These are phyloP conservation scores for Dasyurus viverrinus DNA, from an alignment of 2,113 vertebrate genomes.

Conservation along the genomic window DNA sequence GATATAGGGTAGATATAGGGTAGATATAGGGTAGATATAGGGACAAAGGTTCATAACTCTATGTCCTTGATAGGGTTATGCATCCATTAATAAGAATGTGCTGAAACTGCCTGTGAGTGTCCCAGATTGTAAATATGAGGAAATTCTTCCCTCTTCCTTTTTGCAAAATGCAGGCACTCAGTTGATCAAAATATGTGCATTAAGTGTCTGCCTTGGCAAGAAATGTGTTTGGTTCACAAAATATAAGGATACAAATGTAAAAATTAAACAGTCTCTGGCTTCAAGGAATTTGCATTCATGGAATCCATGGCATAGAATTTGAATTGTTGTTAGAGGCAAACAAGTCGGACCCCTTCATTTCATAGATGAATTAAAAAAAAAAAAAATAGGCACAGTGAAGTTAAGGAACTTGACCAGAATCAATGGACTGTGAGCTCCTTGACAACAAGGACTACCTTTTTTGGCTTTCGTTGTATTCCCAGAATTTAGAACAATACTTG, in stretches of 20 bases:
- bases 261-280: neutral
- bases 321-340: neutral
- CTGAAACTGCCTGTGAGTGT: no score
- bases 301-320: neutral
- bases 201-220: neutral
- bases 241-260: neutral
- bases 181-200: neutral
- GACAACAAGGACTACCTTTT: neutral
- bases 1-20: no score
- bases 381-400: neutral
- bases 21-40: no score
- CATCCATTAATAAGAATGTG: no score
- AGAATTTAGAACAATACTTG: neutral
- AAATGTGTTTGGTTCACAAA: neutral
- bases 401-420: neutral
- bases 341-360: neutral
- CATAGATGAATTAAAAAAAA: no score
- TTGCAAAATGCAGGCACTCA: neutral
- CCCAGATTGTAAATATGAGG: no score
- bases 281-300: neutral
- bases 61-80: no score
- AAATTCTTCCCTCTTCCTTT: neutral
- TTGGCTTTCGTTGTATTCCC: neutral
- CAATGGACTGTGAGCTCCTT: neutral
- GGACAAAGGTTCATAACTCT: no score